Evolutionary conservation across 2,797 vertebrate genomes (phyloP).

Genomic region (Darevskia mixta): DNA sequence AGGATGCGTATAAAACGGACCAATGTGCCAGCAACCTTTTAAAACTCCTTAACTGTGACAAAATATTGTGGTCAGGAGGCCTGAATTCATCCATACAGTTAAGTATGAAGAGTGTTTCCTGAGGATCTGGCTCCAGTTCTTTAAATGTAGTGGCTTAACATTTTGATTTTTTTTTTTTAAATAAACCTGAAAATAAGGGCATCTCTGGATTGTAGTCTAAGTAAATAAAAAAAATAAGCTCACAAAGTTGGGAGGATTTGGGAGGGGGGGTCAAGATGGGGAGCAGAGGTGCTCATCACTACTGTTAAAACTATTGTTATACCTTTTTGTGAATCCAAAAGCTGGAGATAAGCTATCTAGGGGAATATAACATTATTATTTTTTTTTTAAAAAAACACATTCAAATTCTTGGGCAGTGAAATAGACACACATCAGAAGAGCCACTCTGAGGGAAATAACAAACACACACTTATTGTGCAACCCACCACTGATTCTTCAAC

Average conservation of each 20-base stretch:
- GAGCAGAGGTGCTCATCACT: too few relatives aligned
- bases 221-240: neutral
- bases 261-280: too few relatives aligned
- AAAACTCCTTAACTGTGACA: neutral
- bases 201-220: neutral
- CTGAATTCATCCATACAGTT: neutral
- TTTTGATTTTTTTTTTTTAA: neutral
- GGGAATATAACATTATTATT: neutral
- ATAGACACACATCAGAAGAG: neutral
- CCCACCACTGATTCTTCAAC: neutral
- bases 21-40: neutral
- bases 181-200: neutral
- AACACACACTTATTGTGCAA: conserved; percentile 34
- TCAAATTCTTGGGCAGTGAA: neutral
- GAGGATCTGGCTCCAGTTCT: neutral
- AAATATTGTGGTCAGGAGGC: neutral
- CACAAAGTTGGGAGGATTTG: neutral
- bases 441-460: neutral
- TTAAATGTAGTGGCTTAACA: neutral
- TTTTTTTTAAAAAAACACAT: neutral
- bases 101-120: neutral
- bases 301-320: too few relatives aligned
- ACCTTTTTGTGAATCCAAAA: neutral
- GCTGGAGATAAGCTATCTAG: neutral
- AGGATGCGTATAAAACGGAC: neutral